Base-by-base conservation (phyloP, 1,140 invertebrate genomes). In the Halotydeus destructor region DNA sequence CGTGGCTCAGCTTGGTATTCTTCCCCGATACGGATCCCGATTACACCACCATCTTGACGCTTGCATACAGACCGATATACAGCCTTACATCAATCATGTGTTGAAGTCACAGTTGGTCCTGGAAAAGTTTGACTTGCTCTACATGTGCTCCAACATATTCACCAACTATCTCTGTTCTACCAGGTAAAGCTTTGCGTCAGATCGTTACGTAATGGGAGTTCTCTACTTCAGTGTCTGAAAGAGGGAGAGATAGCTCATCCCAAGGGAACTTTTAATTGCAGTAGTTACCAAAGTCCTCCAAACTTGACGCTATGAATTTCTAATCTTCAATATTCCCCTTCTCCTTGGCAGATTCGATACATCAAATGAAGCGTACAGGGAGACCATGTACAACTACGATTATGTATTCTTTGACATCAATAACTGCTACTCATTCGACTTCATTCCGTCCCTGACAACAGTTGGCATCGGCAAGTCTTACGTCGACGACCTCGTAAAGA, bases 371-470 rank as follows among this genome's bases (percentile, higher is more conserved):
- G 5, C 5, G 23, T 6, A 2, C 19, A 32, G n/a, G 11, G 18
- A 5, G 23, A 22, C 31, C 39, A 31, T 44, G 69, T 52, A 64
- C 18, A 71, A 71, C 48, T 88, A 84, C 52, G 81, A 86, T 51
- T 69, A 74, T 39, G 76, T 89, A 3, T 89, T 89, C 60, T 80
- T 72, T 67, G 81, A 86, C 55, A 57, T 88, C 34, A 85, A 86
- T 55, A 75, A 81, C 55, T 81, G 81, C 0, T 84, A 81, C 54
- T 71, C 77, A 0, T 70, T 81, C 0, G 84, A 89, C 53, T 84
- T 88, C 55, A 56, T 89, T n/a, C 82, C 83, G 0, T 78, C 76
- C 67, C 52, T 86, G 1, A 62, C 71, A 41, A 18, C 45, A 3
- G 45, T 49, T 30, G 38, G 43, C 16, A 12, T 41, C n/a, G n/a